These are phyloP conservation scores for Temnothorax unifasciatus DNA, from an alignment of 2,888 invertebrate species.

Conservation along the genomic window DNA sequence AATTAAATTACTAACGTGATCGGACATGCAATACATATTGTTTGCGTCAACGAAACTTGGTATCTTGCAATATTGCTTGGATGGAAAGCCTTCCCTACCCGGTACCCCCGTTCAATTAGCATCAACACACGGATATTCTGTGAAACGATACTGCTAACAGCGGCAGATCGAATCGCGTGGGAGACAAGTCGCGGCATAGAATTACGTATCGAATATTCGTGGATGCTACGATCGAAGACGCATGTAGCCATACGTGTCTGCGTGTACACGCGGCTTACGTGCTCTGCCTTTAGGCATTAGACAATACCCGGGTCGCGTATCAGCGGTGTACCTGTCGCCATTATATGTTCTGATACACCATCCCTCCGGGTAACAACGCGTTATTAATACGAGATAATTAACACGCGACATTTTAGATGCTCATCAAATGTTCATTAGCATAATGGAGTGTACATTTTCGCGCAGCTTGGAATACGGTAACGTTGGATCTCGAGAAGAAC, in stretches of 20 bases:
- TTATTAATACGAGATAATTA: conserved; percentile 45
- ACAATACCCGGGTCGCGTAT: conserved; percentile 69
- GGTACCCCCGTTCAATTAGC: conserved; percentile 19
- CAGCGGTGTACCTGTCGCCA: conserved; percentile 62
- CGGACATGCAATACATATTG: neutral
- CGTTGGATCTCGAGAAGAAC: neutral
- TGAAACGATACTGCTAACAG: conserved; percentile 54
- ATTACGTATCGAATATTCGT: conserved; percentile 56
- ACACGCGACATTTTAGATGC: conserved; percentile 14
- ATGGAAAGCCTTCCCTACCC: neutral
- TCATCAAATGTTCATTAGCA: neutral
- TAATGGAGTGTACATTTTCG: neutral
- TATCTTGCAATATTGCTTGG: neutral
- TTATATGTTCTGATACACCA: conserved; percentile 30
- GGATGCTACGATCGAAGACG: conserved; percentile 54
- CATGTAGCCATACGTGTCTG: conserved; percentile 39
- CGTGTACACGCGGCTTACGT: conserved; percentile 48
- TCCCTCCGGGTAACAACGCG: conserved; percentile 5
- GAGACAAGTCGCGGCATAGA: conserved; percentile 55
- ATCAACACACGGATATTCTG: conserved; percentile 25
- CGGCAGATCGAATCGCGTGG: conserved; percentile 59
- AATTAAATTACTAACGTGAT: neutral
- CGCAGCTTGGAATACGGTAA: neutral
- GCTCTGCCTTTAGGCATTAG: conserved; percentile 57
- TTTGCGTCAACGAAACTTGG: neutral